Base-by-base conservation (phyloP, 2,888 invertebrate species). In the Epistrophella euchroma region DNA sequence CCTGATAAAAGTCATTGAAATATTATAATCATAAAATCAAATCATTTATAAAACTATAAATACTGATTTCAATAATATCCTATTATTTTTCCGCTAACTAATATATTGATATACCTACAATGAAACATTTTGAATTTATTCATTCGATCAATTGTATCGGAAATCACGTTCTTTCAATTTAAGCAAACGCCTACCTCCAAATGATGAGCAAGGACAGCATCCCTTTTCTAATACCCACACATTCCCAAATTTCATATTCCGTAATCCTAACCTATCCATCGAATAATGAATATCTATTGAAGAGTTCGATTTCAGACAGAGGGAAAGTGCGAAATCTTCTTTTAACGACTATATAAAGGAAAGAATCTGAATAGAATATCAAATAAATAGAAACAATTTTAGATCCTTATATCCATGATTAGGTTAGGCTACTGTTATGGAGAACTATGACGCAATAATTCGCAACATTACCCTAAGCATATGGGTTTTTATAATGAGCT, bases 111-210 rank as follows among this genome's bases (percentile, higher is more conserved):
- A n/a, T n/a, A n/a, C n/a, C n/a, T n/a, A 40, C 43, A 43, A 43
- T n/a, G 7, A 43, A n/a, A n/a, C 43, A 7, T 43, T n/a, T 43
- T 43, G 43, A 43, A n/a, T 43, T 43, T 43, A 40, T 43, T 43
- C 7, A 43, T 43, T 43, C 43, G n/a, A n/a, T 43, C 43, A n/a
- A 43, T 43, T 43, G n/a, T n/a, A 43, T 6, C 43, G 43, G 43
- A 43, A 43, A n/a, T 43, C 43, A 43, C 43, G 43, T 43, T n/a
- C n/a, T 7, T 43, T 43, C n/a, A 43, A 43, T 43, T n/a, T 43
- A 43, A 43, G 6, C 40, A 43, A 43, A 43, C 43, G 7, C n/a
- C n/a, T n/a, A 7, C 43, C n/a, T n/a, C n/a, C 43, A 43, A 43
- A n/a, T 9, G 43, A 43, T 43, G 1, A 43, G 7, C n/a, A 43